These are phyloP conservation scores for Halocynthia aurantium DNA, from an alignment of 23 tunicate genomes.

Conservation along the genomic window DNA sequence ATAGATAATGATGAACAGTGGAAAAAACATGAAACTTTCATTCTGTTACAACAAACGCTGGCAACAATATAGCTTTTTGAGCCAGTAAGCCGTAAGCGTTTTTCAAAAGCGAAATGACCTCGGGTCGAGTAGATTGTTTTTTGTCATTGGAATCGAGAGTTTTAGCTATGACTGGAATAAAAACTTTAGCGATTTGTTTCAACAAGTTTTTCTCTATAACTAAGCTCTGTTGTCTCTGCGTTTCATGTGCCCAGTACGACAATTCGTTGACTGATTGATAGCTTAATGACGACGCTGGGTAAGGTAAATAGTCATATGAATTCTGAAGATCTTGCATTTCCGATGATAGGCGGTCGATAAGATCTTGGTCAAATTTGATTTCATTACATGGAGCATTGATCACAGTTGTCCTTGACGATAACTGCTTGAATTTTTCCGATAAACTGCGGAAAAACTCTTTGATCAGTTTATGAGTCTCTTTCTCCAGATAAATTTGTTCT, in stretches of 20 bases:
- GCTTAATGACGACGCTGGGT: background rate
- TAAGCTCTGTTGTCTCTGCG: slow-evolving; percentile 4
- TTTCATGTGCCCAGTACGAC: background rate
- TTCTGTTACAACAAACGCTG: background rate
- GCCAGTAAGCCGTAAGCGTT: slow-evolving; percentile 9
- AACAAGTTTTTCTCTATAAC: slow-evolving; percentile 3
- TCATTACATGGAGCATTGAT: background rate
- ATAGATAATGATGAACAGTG: no score
- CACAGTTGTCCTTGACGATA: background rate
- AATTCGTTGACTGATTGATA: background rate
- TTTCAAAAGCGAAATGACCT: background rate
- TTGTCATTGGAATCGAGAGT: no score
- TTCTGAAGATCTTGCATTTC: background rate
- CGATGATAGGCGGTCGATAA: background rate
- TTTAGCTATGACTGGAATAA: background rate
- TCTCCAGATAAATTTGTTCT: background rate
- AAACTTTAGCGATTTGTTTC: background rate
- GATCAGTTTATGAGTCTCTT: background rate
- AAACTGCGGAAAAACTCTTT: background rate
- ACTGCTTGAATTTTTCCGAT: background rate
- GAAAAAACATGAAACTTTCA: background rate
- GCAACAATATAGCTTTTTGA: slow-evolving; percentile 1
- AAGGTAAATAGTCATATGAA: slow-evolving; percentile 1
- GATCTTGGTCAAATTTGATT: background rate
- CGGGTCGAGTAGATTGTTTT: no score